phyloP scores from a whole-genome alignment of 2,113 vertebrate species.

The Dendropsophus ebraccatus region DNA sequence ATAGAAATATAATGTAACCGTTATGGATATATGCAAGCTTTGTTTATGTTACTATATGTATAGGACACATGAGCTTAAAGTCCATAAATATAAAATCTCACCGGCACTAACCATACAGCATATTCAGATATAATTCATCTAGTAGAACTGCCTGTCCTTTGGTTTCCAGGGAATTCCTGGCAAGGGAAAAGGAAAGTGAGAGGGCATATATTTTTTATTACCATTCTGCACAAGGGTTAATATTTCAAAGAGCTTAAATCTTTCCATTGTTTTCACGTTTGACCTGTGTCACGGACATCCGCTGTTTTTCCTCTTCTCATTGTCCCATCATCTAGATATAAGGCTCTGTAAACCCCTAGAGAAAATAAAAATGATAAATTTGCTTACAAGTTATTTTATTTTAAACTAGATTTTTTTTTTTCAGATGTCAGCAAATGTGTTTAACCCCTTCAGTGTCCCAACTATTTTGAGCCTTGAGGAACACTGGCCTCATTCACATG shows the following conservation, averaged over 20 bases:
- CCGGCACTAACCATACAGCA: too few species aligned
- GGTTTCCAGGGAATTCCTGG: not conserved
- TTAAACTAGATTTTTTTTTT: not conserved
- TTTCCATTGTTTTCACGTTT: constrained; percentile 23
- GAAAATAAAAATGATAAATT: not conserved
- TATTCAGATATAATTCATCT: too few species aligned
- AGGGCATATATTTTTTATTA: not conserved
- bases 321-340: not conserved
- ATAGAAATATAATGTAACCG: too few species aligned
- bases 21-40: too few species aligned
- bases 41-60: too few species aligned
- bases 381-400: constrained; percentile 20
- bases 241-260: not conserved
- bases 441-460: too few species aligned
- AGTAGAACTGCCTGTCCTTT: not conserved
- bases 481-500: too few species aligned
- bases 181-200: constrained; percentile 8
- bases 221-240: not conserved
- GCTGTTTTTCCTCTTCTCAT: not conserved
- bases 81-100: too few species aligned
- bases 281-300: constrained; percentile 5
- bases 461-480: too few species aligned
- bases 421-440: too few species aligned
- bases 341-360: constrained; percentile 7
- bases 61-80: too few species aligned